Conservation (phyloP, 2,113 vertebrate species). For the Hippolais icterina region DNA sequence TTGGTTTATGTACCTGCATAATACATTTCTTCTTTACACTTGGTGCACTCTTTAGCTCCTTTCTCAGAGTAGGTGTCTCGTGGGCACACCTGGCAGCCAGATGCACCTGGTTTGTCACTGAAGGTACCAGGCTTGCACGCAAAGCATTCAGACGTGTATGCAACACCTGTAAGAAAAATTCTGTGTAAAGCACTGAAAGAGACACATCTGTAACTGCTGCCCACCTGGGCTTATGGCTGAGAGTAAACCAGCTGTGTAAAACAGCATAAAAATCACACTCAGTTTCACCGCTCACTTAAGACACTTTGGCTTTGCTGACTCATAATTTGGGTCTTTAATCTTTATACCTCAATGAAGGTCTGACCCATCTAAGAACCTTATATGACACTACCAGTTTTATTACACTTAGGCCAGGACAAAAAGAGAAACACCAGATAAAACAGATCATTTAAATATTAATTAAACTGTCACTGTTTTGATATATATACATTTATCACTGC, state of each 20-base stretch:
- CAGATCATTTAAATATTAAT: not conserved
- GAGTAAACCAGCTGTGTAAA: not conserved
- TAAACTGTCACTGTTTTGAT: not conserved
- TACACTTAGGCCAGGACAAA: not conserved
- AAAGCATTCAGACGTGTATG: constrained; percentile 95
- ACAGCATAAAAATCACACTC: not conserved
- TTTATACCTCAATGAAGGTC: not conserved
- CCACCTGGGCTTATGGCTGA: not conserved
- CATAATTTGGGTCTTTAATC: not conserved
- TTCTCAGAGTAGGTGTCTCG: constrained; percentile 88
- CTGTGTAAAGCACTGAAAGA: not conserved
- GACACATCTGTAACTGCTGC: not conserved
- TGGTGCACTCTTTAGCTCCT: constrained; percentile 88
- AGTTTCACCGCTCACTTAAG: not conserved
- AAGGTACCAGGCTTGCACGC: constrained; percentile 92
- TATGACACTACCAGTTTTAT: not conserved
- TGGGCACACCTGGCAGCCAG: constrained; percentile 85
- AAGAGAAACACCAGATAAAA: not conserved
- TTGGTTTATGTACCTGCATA: constrained; percentile 81
- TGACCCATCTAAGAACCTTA: not conserved
- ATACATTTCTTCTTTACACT: constrained; percentile 80
- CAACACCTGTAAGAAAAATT: constrained; percentile 82
- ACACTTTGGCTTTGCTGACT: not conserved
- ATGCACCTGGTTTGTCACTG: constrained; percentile 84
- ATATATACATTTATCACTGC: not conserved